Evolutionary conservation across 2,113 vertebrate species (phyloP).

Genomic region (Alethe diademata): DNA sequence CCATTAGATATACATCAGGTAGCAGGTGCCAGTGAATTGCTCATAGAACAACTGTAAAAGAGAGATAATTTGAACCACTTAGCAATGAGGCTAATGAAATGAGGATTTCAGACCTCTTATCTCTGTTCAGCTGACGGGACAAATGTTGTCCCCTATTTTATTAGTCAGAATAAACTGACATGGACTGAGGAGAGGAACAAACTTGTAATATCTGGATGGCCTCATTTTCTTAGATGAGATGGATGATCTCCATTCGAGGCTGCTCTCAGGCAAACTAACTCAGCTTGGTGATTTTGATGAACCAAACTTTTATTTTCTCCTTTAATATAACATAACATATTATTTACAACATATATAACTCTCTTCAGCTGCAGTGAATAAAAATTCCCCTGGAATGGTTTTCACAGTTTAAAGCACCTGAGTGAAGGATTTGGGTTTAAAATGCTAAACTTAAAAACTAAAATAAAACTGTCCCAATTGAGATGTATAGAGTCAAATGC

Average conservation of each 20-base stretch:
- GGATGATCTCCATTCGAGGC: not conserved
- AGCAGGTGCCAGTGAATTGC: not conserved
- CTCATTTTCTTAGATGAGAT: not conserved
- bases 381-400: not conserved
- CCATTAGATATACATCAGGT: not conserved
- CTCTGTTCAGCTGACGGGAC: not conserved
- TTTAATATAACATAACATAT: not conserved
- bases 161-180: slow-evolving; percentile 6
- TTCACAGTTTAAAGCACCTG: not conserved
- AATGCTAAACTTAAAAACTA: not conserved
- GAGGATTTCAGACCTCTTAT: not conserved
- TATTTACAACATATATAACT: not conserved
- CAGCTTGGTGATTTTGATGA: not conserved
- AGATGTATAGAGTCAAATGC: not conserved
- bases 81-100: not conserved
- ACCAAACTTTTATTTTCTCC: not conserved
- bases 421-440: not conserved
- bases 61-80: slow-evolving; percentile 2
- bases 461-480: not conserved
- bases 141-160: not conserved
- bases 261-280: not conserved
- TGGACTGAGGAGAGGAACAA: not conserved
- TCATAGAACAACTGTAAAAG: not conserved
- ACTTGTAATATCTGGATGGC: not conserved
- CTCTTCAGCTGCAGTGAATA: not conserved